These are phyloP conservation scores for Drosophila aff. DNA, from an alignment of 1,140 invertebrate genomes.

Conservation along the genomic window DNA sequence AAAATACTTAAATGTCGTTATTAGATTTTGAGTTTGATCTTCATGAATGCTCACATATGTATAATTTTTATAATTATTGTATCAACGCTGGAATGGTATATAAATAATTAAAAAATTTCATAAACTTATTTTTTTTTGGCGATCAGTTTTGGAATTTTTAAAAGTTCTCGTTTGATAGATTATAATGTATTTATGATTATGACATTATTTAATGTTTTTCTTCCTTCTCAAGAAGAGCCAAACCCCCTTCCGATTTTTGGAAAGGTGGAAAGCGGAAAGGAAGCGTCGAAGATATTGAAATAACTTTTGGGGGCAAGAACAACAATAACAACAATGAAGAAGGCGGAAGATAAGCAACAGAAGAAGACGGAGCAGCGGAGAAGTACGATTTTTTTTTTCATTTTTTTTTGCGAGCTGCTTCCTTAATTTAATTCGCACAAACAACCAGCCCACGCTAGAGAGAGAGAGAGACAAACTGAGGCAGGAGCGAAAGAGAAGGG, in stretches of 20 bases:
- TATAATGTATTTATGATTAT: too few relatives aligned
- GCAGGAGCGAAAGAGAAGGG: slow-evolving; percentile 14
- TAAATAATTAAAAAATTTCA: too few relatives aligned
- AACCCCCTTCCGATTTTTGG: background rate
- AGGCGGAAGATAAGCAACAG: slow-evolving; percentile 64
- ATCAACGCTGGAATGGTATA: too few relatives aligned
- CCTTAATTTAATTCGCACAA: slow-evolving; percentile 72
- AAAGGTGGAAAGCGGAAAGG: background rate
- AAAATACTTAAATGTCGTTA: too few relatives aligned
- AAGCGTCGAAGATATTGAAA: slow-evolving; percentile 70
- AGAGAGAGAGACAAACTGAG: background rate
- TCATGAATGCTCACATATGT: too few relatives aligned
- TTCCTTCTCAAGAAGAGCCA: background rate
- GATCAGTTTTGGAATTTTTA: background rate
- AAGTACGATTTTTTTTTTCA: slow-evolving; percentile 14
- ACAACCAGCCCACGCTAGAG: slow-evolving; percentile 23
- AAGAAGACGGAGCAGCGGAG: background rate
- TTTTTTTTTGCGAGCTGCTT: slow-evolving; percentile 34
- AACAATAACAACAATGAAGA: slow-evolving; percentile 46
- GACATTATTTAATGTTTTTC: too few relatives aligned
- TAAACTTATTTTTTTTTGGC: background rate
- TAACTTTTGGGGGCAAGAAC: slow-evolving; percentile 51
- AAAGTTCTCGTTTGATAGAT: too few relatives aligned
- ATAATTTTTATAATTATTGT: too few relatives aligned
- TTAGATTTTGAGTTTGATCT: background rate